These are phyloP conservation scores for Drosophila gunungcola DNA, from an alignment of 1,140 invertebrate species.

Conservation along the genomic window DNA sequence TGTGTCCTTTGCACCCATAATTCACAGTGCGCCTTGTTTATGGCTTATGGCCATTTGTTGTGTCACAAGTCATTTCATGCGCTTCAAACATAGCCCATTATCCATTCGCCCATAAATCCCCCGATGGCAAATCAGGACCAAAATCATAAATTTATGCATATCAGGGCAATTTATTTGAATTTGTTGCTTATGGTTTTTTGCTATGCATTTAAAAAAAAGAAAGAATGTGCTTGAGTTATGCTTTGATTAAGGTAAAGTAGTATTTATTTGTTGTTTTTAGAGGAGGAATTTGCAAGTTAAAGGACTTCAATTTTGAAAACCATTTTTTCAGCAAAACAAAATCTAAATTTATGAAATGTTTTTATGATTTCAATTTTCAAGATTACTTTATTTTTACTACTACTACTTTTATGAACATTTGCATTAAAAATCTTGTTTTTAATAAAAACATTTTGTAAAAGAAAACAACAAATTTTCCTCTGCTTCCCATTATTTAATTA, in stretches of 20 bases:
- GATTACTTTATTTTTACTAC: too few relatives aligned
- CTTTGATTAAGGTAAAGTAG: conserved; percentile 1
- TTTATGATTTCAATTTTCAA: not conserved
- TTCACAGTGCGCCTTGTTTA: conserved; percentile 46
- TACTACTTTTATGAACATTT: not conserved
- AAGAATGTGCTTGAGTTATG: not conserved
- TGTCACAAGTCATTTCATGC: conserved; percentile 74
- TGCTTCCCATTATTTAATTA: conserved; percentile 11
- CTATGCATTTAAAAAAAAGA: not conserved
- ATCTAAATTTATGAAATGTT: too few relatives aligned
- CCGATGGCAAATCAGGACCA: conserved; percentile 37
- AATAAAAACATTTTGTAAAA: too few relatives aligned
- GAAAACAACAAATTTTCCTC: too few relatives aligned
- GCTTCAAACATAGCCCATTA: conserved; percentile 47
- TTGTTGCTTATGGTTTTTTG: conserved; percentile 21
- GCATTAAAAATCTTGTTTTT: conserved; percentile 1
- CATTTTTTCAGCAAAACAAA: too few relatives aligned
- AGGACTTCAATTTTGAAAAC: too few relatives aligned
- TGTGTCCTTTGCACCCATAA: conserved; percentile 49
- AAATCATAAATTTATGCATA: conserved; percentile 65
- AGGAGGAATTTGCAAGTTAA: not conserved
- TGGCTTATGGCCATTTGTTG: conserved; percentile 71
- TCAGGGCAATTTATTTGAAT: conserved; percentile 52
- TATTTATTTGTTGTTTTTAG: not conserved
- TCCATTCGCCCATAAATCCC: conserved; percentile 55